Evolutionary conservation across 2,113 vertebrate species (phyloP), one percentile per base, ranked within the genome.

Genomic region (Oreochromis tanganicae): DNA sequence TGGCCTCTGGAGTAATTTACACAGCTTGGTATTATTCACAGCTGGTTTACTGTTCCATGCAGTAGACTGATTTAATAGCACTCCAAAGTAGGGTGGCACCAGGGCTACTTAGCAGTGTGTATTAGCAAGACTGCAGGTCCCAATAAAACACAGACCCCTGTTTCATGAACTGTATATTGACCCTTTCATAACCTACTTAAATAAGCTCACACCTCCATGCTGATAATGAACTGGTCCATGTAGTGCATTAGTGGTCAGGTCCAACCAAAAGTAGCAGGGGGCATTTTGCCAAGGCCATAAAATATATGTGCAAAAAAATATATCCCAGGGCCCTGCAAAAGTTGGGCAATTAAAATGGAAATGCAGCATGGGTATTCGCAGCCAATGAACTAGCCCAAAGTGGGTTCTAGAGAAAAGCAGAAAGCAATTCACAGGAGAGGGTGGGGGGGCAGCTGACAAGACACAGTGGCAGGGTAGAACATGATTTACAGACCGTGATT

Each of bases 401-500:
- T 85, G 86, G 86, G 84, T 88, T 89, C 85, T 85, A 38, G 82
- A 83, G 78, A 87, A 84, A 93, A 80, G 48, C 46, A 78, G 82
- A 79, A 63, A 57, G 81, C 59, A 54, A 48, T 55, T 81, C 13
- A n/a, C 59, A 84, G 27, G 34, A 38, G 34, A n/a, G 61, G 32
- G 32, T 19, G 59, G 10, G 68, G 66, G 14, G 82, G 41, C 84
- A 56, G 79, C 83, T 92, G 94, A 91, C 29, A 27, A 90, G 93
- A 94, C 92, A 89, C 87, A 88, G 93, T 87, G 91, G 90, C 88
- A 90, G 91, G 17, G 90, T 59, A 87, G 86, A 83, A 85, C 86
- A 92, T 95, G 93, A 95, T 95, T 95, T 94, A 95, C 88, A 94
- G 89, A 91, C 93, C 93, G 90, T 82, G 91, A 92, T 87, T 88